These are phyloP conservation scores for Magallana ariakensis DNA, from an alignment of 1,140 invertebrate genomes.

Conservation along the genomic window DNA sequence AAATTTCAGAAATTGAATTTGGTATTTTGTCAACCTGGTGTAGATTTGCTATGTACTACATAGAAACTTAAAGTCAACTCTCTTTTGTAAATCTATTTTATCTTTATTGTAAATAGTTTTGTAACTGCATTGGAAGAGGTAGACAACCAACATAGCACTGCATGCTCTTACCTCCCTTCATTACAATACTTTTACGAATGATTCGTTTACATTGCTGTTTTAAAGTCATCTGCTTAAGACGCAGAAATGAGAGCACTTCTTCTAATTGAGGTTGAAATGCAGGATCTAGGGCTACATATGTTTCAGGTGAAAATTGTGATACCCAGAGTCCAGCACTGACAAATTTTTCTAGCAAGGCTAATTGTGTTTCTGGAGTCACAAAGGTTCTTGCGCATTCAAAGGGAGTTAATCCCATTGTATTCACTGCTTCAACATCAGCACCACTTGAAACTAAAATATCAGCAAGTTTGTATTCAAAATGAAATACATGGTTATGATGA, in stretches of 20 bases:
- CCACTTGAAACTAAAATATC: conserved; percentile 17
- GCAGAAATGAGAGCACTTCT: neutral
- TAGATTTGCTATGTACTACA: too few species aligned
- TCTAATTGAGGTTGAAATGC: neutral
- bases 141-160: neutral
- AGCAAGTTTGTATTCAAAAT: neutral
- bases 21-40: too few species aligned
- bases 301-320: neutral
- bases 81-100: too few species aligned
- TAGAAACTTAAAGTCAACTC: too few species aligned
- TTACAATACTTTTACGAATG: neutral
- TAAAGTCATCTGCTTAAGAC: neutral
- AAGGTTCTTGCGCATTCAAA: neutral
- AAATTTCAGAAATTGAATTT: too few species aligned
- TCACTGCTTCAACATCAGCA: neutral
- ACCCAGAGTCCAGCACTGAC: neutral
- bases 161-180: neutral
- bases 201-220: conserved; percentile 4
- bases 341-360: neutral
- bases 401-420: neutral
- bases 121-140: neutral
- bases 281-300: neutral
- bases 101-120: neutral
- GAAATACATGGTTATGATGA: neutral
- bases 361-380: neutral